Conservation (phyloP, 2,888 invertebrate species). For the Ochropleura plecta region DNA sequence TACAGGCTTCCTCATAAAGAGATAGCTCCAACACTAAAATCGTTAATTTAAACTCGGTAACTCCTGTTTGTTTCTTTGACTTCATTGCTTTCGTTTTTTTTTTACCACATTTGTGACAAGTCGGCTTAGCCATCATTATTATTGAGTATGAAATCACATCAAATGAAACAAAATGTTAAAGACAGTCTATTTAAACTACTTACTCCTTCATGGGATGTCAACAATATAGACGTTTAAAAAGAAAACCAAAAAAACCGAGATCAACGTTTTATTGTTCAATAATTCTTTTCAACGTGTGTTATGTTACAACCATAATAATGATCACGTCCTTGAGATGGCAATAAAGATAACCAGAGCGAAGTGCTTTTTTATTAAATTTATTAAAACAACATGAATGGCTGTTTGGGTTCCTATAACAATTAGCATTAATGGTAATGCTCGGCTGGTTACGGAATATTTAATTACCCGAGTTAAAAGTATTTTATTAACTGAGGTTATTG, state of each 20-base stretch:
- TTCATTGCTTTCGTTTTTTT: no score
- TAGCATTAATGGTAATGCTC: slow-evolving; percentile 7
- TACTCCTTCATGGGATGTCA: no score
- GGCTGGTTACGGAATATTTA: slow-evolving; percentile 5
- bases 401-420: slow-evolving; percentile 27
- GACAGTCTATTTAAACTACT: neutral
- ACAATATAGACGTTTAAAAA: neutral
- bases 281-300: neutral
- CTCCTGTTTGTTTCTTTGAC: no score
- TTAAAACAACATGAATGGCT: slow-evolving; percentile 2
- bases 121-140: no score
- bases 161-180: neutral
- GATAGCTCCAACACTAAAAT: no score
- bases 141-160: neutral
- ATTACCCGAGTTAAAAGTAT: slow-evolving; percentile 6
- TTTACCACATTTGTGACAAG: no score
- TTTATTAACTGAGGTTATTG: neutral
- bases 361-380: slow-evolving; percentile 14
- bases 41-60: no score
- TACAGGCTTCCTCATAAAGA: no score
- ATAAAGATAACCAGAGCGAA: slow-evolving; percentile 24
- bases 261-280: neutral
- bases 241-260: neutral
- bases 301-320: neutral
- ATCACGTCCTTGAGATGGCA: slow-evolving; percentile 12